Percentiles rank a stretch among this genome's conserved stretches.
Conservation (phyloP, 2,888 invertebrate genomes). For the Sisyra terminalis region DNA sequence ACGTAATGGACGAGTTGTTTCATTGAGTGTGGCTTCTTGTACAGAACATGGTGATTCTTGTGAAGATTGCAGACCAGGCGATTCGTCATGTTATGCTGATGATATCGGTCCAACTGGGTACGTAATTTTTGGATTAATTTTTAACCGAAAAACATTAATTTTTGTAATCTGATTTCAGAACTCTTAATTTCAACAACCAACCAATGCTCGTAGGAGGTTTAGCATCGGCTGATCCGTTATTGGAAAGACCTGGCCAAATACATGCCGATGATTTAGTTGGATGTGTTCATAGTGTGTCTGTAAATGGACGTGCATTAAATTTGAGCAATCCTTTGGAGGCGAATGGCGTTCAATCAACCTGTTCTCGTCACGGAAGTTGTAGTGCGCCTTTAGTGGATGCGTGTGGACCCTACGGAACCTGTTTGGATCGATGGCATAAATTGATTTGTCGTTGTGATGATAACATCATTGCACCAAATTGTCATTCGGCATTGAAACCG, state of each 20-base stretch:
- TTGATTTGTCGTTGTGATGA: conserved; percentile 56
- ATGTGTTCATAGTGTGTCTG: conserved; percentile 77
- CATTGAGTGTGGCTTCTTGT: conserved; percentile 65
- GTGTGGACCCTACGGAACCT: conserved; percentile 49
- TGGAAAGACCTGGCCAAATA: conserved; percentile 80
- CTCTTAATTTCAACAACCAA: conserved; percentile 80
- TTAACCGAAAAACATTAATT: not conserved
- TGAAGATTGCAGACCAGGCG: conserved; percentile 71
- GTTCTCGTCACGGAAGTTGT: conserved; percentile 56
- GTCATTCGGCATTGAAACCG: conserved; percentile 59
- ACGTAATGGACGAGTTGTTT: conserved; percentile 75
- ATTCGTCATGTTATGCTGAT: conserved; percentile 66
- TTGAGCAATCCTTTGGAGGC: conserved; percentile 60
- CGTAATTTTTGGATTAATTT: conserved; percentile 21
- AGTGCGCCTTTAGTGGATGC: conserved; percentile 29
- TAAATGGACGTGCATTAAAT: conserved; percentile 74
- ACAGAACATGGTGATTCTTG: conserved; percentile 76
- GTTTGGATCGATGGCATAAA: conserved; percentile 73
- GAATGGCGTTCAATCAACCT: conserved; percentile 56
- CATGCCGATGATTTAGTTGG: conserved; percentile 87
- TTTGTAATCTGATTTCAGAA: conserved; percentile 38
- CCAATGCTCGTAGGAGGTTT: conserved; percentile 76
- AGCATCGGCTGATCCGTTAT: conserved; percentile 64
- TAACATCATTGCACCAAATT: conserved; percentile 58
- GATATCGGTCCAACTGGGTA: conserved; percentile 81